Evolutionary conservation across 2,113 vertebrate genomes (phyloP).

Genomic region (Donacobius atricapilla): DNA sequence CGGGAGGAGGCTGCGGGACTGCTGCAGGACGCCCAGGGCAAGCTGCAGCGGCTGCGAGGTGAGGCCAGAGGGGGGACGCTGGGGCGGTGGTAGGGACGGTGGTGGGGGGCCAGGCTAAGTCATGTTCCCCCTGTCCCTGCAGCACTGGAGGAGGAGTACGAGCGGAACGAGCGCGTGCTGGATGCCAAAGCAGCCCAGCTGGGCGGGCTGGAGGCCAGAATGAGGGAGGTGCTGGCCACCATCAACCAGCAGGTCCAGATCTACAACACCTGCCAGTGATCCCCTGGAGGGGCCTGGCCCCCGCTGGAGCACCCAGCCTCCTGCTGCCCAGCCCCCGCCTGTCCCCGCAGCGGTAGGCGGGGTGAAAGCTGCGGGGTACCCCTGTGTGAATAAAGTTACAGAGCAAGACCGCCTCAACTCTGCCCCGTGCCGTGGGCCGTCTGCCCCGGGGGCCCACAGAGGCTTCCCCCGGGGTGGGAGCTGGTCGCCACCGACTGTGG

Average conservation of each 20-base stretch:
- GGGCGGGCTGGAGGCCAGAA: conserved; percentile 91
- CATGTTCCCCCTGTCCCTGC: background rate
- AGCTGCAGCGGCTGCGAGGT: conserved; percentile 88
- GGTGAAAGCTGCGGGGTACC: background rate
- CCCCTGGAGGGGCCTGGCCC: background rate
- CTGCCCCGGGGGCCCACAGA: background rate
- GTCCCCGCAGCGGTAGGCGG: accelerated
- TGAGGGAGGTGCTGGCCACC: conserved; percentile 87
- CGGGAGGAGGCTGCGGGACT: conserved; percentile 86
- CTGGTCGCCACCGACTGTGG: background rate
- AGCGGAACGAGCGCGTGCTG: conserved; percentile 85
- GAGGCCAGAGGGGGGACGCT: background rate
- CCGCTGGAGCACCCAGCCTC: background rate
- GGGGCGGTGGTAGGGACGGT: accelerated
- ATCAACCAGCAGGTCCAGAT: conserved; percentile 98
- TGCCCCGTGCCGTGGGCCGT: background rate
- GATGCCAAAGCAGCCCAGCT: conserved; percentile 89
- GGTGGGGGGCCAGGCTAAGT: background rate
- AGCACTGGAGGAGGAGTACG: conserved; percentile 90
- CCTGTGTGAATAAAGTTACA: conserved; percentile 15
- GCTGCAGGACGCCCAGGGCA: conserved; percentile 84
- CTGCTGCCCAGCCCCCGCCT: background rate
- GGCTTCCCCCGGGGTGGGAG: background rate
- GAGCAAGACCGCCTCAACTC: background rate
- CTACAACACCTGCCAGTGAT: conserved; percentile 96